Evolutionary conservation across 2,113 vertebrate species (phyloP).

Genomic region (Asarcornis scutulata): DNA sequence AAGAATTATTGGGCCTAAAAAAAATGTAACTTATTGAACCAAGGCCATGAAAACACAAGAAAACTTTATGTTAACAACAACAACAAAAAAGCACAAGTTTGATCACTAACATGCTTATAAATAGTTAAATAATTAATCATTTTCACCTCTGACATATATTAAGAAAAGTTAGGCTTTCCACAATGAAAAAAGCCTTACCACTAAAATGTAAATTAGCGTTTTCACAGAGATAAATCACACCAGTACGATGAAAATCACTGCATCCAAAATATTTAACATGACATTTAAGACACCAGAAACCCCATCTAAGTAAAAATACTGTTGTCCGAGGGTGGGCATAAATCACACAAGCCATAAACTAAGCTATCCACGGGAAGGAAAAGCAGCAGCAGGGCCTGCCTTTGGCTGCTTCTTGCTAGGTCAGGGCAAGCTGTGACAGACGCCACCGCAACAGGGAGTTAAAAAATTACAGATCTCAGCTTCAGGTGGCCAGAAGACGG

Average conservation of each 20-base stretch:
- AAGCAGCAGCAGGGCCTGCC: background rate
- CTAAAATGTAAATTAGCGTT: background rate
- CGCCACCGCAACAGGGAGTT: background rate
- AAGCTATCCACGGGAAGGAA: background rate
- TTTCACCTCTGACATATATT: background rate
- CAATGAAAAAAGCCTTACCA: background rate
- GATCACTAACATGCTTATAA: background rate
- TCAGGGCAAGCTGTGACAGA: background rate
- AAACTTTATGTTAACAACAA: background rate
- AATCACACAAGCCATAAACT: background rate
- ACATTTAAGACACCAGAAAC: constrained; percentile 24
- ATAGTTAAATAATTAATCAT: background rate
- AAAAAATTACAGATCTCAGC: background rate
- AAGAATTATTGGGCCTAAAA: background rate
- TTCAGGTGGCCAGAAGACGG: background rate
- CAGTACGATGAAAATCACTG: background rate
- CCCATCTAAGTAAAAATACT: background rate
- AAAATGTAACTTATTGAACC: background rate
- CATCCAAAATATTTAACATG: background rate
- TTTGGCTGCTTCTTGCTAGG: background rate
- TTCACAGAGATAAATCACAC: background rate
- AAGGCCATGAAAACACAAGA: background rate
- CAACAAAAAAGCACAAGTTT: background rate
- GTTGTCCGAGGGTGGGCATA: background rate
- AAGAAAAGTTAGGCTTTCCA: background rate